Percentiles rank a stretch among this genome's conserved stretches.
phyloP scores from a whole-genome alignment of 2,113 vertebrate genomes.

The Oncorhynchus kisutch region DNA sequence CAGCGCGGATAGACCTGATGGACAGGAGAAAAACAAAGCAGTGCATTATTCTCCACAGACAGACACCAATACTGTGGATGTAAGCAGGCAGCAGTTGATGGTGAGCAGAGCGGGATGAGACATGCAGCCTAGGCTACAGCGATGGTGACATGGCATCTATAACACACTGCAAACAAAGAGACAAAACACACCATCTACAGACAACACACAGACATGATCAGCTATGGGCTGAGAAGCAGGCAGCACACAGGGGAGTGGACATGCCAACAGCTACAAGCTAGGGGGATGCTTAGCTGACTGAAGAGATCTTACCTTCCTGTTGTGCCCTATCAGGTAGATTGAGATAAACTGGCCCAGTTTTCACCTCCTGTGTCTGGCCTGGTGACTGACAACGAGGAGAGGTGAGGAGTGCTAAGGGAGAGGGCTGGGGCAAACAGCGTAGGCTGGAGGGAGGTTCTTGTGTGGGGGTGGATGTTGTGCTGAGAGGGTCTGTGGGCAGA shows the following conservation, averaged over 20 bases:
- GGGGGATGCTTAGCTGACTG: neutral
- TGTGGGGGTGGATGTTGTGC: neutral
- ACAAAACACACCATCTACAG: neutral
- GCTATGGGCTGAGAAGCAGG: neutral
- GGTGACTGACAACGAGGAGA: constrained; percentile 11
- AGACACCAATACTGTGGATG: neutral
- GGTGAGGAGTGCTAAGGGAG: neutral
- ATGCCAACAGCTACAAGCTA: neutral
- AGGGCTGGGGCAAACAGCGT: neutral
- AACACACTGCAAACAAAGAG: neutral
- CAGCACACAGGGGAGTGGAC: neutral
- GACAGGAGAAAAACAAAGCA: constrained; percentile 15
- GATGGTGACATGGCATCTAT: neutral
- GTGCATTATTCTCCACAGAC: neutral
- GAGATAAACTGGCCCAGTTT: neutral
- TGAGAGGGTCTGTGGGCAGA: neutral
- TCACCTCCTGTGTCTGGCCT: constrained; percentile 8
- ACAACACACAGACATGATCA: neutral
- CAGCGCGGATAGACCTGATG: constrained; percentile 64
- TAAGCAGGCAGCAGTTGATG: neutral
- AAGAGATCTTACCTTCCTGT: constrained; percentile 49
- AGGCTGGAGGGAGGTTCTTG: neutral
- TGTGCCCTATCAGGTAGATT: constrained; percentile 28
- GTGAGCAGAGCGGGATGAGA: neutral
- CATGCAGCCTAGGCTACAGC: constrained; percentile 1